phyloP scores from a whole-genome alignment of 2,797 vertebrate genomes.

The Periparus ater region DNA sequence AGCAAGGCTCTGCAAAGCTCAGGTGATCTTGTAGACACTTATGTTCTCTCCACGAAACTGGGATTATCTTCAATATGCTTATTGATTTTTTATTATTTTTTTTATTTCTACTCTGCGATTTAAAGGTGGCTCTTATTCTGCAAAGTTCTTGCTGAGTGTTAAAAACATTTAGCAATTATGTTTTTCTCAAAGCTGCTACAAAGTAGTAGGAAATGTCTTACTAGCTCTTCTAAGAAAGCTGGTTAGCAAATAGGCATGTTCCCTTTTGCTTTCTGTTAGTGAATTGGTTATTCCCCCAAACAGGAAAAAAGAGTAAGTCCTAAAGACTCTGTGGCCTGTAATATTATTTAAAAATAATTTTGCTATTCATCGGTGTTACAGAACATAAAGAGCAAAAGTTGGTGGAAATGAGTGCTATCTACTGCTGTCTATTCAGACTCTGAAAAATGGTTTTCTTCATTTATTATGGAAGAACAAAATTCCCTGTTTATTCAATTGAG shows the following conservation, averaged over 20 bases:
- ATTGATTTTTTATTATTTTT: neutral
- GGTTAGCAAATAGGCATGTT: neutral
- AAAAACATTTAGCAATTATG: neutral
- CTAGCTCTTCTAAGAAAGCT: neutral
- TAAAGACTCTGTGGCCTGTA: neutral
- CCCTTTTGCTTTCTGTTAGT: conserved; percentile 28
- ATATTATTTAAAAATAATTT: neutral
- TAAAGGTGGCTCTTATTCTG: neutral
- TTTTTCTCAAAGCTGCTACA: neutral
- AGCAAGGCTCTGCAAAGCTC: neutral
- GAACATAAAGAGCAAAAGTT: neutral
- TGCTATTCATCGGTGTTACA: neutral
- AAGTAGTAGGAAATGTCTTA: neutral
- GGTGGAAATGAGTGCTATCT: neutral
- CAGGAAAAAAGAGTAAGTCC: neutral
- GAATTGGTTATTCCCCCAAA: neutral
- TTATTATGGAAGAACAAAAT: neutral
- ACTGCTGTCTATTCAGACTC: neutral
- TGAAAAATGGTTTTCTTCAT: neutral
- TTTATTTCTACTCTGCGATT: neutral
- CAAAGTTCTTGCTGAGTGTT: neutral
- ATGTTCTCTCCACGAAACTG: neutral
- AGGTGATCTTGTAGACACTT: neutral
- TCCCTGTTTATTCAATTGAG: neutral
- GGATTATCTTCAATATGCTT: neutral